These are phyloP conservation scores for Gymnarchus niloticus DNA, from an alignment of 2,113 vertebrate genomes.

Conservation along the genomic window DNA sequence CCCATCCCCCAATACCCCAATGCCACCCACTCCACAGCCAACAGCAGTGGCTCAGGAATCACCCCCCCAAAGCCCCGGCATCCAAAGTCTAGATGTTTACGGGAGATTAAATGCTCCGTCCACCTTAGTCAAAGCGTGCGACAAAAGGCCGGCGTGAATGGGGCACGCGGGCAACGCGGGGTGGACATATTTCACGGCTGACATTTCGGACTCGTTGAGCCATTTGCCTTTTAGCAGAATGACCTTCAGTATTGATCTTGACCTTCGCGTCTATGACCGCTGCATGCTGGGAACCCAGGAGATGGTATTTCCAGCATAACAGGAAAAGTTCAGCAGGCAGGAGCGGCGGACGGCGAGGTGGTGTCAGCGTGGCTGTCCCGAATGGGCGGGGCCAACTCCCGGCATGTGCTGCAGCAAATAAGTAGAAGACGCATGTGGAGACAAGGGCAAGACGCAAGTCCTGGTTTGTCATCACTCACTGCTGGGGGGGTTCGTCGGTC, in stretches of 20 bases:
- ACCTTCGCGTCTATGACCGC: constrained; percentile 33
- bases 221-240: constrained; percentile 42
- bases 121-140: constrained; percentile 30
- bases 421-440: too few species aligned
- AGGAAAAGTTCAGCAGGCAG: constrained; percentile 14
- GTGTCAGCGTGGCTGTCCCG: neutral
- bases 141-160: neutral
- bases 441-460: neutral
- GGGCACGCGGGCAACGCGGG: neutral
- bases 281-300: constrained; percentile 30
- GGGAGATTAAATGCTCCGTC: constrained; percentile 36
- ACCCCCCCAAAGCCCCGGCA: neutral
- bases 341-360: neutral
- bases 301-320: constrained; percentile 15
- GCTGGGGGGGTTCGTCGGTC: constrained; percentile 18
- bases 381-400: neutral
- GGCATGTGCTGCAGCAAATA: too few species aligned
- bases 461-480: too few species aligned
- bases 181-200: constrained; percentile 39
- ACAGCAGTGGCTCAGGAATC: neutral
- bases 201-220: constrained; percentile 38
- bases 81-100: constrained; percentile 20
- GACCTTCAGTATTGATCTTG: constrained; percentile 43
- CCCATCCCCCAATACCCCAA: neutral
- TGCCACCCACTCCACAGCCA: neutral